Base-by-base conservation (phyloP, 2,113 vertebrate genomes). In the Ancistrus triradiatus region DNA sequence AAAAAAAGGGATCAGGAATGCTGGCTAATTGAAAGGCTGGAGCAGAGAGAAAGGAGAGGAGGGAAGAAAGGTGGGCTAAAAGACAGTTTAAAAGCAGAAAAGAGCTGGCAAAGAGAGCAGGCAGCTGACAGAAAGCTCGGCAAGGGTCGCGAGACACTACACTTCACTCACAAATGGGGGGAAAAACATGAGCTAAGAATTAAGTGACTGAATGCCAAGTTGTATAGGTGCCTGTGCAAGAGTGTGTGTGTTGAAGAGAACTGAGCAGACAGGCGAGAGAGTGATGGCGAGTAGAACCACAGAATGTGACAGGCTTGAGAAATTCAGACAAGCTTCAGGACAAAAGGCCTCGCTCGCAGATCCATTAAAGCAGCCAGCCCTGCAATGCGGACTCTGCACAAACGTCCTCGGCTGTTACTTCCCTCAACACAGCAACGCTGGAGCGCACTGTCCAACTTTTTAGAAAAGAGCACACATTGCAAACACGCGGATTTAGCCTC, bases 321-420 rank as follows among this genome's bases (percentile, higher is more conserved):
- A 74, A 72, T 21, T 49, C 59, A 72, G 21, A 52, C 52, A 42
- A 2, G 62, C 80, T 80, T 62, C 59, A 57, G 79, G 80, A 83
- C 48, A 63, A 68, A 86, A 79, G 80, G 68, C 35, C 85, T 82
- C 76, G 83, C 85, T 81, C 76, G 70, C 73, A 73, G 76, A 74
- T 74, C 60, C 53, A 68, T 78, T 82, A 69, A 76, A 77, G 75
- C 60, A 75, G 78, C 38, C n/a, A 14, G 38, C n/a, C n/a, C 38
- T 80, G 79, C 76, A 74, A 69, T 69, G 64, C 57, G 48, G 48
- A 17, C 47, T 4, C 19, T 21, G 25, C 55, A 28, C 42, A 63
- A 78, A 81, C 69, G 68, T 78, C 66, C 60, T 27, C 11, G 55
- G 19, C 33, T 6, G 13, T 33, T n/a, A n/a, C n/a, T 27, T 25